phyloP scores from a whole-genome alignment of 1,140 invertebrate genomes.

The Eriosoma lanigerum region DNA sequence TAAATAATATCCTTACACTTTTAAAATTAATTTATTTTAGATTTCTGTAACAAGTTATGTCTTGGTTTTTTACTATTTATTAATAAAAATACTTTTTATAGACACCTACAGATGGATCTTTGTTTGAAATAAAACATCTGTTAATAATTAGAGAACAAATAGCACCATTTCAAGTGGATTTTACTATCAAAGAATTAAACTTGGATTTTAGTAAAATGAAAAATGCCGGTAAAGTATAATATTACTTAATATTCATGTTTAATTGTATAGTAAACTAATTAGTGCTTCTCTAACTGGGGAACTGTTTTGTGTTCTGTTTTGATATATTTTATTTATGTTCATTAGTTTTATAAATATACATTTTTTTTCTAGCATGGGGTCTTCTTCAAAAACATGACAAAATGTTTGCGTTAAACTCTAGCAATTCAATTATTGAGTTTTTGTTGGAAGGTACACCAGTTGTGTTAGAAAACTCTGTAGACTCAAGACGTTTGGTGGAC shows the following conservation, averaged over 20 bases:
- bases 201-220: constrained; percentile 90
- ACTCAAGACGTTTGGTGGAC: constrained; percentile 94
- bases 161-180: constrained; percentile 96
- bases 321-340: too few relatives aligned
- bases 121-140: constrained; percentile 98
- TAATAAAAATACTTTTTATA: constrained; percentile 56
- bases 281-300: too few relatives aligned
- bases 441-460: constrained; percentile 86
- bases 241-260: not conserved
- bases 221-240: constrained; percentile 64
- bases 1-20: too few relatives aligned
- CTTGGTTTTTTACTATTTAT: too few relatives aligned
- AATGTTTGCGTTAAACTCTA: constrained; percentile 83
- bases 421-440: constrained; percentile 91
- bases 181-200: constrained; percentile 86
- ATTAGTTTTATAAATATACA: not conserved
- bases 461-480: constrained; percentile 86
- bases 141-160: constrained; percentile 96
- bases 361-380: constrained; percentile 68
- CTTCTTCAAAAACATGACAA: constrained; percentile 82
- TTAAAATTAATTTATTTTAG: too few relatives aligned
- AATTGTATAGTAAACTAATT: not conserved
- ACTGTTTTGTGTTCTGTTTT: too few relatives aligned
- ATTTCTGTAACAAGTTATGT: too few relatives aligned
- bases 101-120: constrained; percentile 82